phyloP scores from a whole-genome alignment of 2,888 invertebrate genomes.

The Lasioglossum morio region DNA sequence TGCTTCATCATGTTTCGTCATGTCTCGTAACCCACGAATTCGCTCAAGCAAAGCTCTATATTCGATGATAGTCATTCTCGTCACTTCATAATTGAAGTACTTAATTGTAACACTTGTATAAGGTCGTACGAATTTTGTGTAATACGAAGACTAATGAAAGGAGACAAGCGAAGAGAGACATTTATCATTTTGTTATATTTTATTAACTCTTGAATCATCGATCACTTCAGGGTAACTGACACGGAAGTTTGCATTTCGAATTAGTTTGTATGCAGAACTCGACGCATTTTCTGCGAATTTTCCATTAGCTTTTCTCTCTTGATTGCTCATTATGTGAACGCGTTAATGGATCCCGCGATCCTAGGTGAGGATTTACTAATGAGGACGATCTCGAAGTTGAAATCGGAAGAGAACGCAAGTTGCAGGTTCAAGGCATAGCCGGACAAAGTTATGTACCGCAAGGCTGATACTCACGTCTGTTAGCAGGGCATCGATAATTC shows the following conservation, averaged over 20 bases:
- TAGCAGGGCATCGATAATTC: conserved; percentile 71
- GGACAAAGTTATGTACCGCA: conserved; percentile 63
- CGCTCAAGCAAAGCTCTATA: not conserved
- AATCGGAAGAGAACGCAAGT: not conserved
- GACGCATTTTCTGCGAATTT: not conserved
- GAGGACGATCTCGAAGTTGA: not conserved
- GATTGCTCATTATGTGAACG: not conserved
- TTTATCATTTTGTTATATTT: not conserved
- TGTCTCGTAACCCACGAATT: not conserved
- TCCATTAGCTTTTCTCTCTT: not conserved
- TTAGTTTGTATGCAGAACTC: not conserved
- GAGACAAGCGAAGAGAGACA: not conserved
- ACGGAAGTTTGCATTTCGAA: not conserved
- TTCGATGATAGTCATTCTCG: not conserved
- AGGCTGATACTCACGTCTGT: conserved; percentile 71
- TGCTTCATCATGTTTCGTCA: not conserved
- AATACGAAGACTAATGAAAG: not conserved
- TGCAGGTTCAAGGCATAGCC: conserved; percentile 41
- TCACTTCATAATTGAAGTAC: not conserved
- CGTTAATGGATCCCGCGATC: not conserved
- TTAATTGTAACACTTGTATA: not conserved
- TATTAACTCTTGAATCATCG: not conserved
- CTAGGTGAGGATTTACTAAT: not conserved
- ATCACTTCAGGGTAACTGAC: not conserved
- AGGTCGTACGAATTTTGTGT: not conserved